Percentiles rank a stretch among this genome's conserved stretches.
phyloP scores from a whole-genome alignment of 2,888 invertebrate genomes.

The Tetheella fluctuosa region DNA sequence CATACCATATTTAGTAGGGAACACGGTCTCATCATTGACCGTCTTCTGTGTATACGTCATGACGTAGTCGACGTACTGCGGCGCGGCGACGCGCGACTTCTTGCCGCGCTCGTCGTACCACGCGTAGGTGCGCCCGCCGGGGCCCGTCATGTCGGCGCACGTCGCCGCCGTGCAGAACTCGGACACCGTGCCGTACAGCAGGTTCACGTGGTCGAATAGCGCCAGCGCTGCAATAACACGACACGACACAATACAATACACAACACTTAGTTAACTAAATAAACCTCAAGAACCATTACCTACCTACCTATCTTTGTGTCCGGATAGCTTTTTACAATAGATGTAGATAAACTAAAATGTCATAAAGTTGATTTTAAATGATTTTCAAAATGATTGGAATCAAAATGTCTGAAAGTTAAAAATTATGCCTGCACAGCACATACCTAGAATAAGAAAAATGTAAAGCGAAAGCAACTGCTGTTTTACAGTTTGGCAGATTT shows the following conservation, averaged over 20 bases:
- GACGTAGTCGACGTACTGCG: slow-evolving; percentile 99
- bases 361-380: too few relatives aligned
- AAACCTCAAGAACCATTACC: too few relatives aligned
- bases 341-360: too few relatives aligned
- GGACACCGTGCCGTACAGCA: slow-evolving; percentile 98
- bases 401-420: too few relatives aligned
- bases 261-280: too few relatives aligned
- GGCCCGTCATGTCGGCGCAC: slow-evolving; percentile 98
- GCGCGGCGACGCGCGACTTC: slow-evolving; percentile 98
- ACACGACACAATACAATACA: neutral
- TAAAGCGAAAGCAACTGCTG: too few relatives aligned
- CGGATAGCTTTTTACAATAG: too few relatives aligned
- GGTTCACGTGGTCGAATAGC: slow-evolving; percentile 99
- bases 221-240: slow-evolving; percentile 89
- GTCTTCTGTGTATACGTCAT: slow-evolving; percentile 99
- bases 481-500: too few relatives aligned
- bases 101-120: slow-evolving; percentile 99
- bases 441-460: too few relatives aligned
- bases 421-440: too few relatives aligned
- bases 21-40: slow-evolving; percentile 97
- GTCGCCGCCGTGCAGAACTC: slow-evolving; percentile 98
- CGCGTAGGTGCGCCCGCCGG: slow-evolving; percentile 97
- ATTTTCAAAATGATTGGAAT: too few relatives aligned
- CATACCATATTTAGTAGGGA: slow-evolving; percentile 99
- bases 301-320: too few relatives aligned